Conservation (phyloP, 2,113 vertebrate genomes). For the Equus przewalskii region DNA sequence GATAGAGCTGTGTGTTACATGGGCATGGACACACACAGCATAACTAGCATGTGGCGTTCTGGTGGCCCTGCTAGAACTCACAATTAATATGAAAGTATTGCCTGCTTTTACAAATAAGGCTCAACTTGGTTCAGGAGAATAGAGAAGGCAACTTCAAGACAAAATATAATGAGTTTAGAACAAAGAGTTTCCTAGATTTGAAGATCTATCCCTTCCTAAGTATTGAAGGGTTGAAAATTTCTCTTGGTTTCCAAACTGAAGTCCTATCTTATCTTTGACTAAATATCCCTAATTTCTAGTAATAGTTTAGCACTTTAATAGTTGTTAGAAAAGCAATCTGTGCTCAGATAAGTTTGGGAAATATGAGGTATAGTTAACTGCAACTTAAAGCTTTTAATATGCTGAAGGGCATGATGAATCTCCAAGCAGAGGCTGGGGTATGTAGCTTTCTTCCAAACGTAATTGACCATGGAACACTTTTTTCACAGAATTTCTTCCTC, state of each 20-base stretch:
- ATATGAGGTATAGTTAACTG: not conserved
- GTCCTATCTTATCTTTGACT: not conserved
- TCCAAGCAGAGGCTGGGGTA: not conserved
- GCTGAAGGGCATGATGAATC: not conserved
- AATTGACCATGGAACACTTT: not conserved
- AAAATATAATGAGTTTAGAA: constrained; percentile 1
- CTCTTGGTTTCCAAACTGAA: not conserved
- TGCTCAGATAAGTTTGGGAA: not conserved
- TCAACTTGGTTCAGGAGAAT: not conserved
- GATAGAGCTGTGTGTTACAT: not conserved
- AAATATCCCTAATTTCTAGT: not conserved
- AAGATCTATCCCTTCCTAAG: not conserved
- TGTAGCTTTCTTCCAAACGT: constrained; percentile 1
- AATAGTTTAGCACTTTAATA: not conserved
- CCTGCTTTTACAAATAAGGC: not conserved
- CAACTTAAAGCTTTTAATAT: constrained; percentile 1
- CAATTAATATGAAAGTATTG: not conserved
- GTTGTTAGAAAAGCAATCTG: not conserved
- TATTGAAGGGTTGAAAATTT: not conserved
- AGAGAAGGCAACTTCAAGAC: not conserved
- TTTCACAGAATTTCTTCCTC: not conserved
- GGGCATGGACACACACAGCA: not conserved
- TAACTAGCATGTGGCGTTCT: not conserved
- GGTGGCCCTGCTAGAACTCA: not conserved
- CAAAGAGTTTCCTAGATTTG: not conserved